Percentiles rank a stretch among this genome's conserved stretches.
Evolutionary conservation across 1,140 invertebrate genomes (phyloP).

Genomic region (Zophobas atratus): DNA sequence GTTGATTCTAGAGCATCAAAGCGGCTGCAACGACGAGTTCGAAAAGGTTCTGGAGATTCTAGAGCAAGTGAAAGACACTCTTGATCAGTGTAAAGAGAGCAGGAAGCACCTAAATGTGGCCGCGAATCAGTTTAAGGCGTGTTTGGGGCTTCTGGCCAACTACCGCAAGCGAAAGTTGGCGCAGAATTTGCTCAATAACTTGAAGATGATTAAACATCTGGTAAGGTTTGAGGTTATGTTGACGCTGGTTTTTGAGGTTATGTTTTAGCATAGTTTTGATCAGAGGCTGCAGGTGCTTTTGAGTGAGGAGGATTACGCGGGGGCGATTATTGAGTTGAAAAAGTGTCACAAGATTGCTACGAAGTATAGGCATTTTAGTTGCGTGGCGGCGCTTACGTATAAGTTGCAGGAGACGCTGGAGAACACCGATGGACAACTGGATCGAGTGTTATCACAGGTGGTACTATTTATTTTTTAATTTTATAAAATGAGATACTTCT

Average conservation of each 20-base stretch:
- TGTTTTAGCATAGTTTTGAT: constrained; percentile 84
- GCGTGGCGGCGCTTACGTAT: constrained; percentile 87
- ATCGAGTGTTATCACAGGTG: constrained; percentile 87
- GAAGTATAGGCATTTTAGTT: constrained; percentile 87
- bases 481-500: too few species aligned
- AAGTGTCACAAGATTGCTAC: constrained; percentile 90
- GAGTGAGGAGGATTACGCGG: constrained; percentile 88
- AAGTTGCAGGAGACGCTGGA: constrained; percentile 94
- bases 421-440: constrained; percentile 93
- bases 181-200: constrained; percentile 81
- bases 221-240: constrained; percentile 68
- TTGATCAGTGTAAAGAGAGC: constrained; percentile 81
- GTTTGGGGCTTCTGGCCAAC: constrained; percentile 89
- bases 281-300: constrained; percentile 86
- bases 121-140: constrained; percentile 87
- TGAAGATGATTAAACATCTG: constrained; percentile 88
- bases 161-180: constrained; percentile 89
- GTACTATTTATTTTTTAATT: too few species aligned
- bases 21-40: constrained; percentile 88
- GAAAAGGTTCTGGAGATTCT: constrained; percentile 85
- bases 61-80: constrained; percentile 79
- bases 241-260: constrained; percentile 44
- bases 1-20: constrained; percentile 91
- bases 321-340: constrained; percentile 89
- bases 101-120: constrained; percentile 81